These are phyloP conservation scores for Spinibarbus caldwelli DNA, from an alignment of 2,797 vertebrate genomes.

Conservation along the genomic window DNA sequence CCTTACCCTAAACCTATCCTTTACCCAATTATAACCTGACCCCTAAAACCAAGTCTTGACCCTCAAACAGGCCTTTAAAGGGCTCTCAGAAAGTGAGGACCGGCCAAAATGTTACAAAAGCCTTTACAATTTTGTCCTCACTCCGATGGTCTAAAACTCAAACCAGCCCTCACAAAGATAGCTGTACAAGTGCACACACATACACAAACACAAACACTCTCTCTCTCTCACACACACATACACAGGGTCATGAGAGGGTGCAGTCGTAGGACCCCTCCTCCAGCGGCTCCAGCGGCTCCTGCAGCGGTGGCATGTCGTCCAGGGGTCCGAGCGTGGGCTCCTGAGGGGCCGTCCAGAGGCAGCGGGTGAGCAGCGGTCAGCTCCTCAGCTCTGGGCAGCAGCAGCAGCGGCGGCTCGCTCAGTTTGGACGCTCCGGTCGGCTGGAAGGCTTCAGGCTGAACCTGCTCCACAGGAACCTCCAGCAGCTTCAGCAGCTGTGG, in stretches of 20 bases:
- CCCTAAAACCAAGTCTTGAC: no score
- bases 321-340: neutral
- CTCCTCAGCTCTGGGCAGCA: slow-evolving; percentile 79
- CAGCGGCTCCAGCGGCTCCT: slow-evolving; percentile 79
- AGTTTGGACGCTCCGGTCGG: slow-evolving; percentile 81
- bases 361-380: slow-evolving; percentile 66
- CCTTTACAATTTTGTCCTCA: no score
- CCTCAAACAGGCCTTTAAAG: no score
- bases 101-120: no score
- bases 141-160: no score
- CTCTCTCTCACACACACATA: neutral
- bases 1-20: no score
- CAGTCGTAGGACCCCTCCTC: slow-evolving; percentile 93
- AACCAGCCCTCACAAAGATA: no score
- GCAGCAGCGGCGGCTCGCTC: slow-evolving; percentile 70
- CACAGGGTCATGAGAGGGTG: slow-evolving; percentile 84
- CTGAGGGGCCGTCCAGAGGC: slow-evolving; percentile 1
- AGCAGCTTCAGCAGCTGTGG: slow-evolving; percentile 92
- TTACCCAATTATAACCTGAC: no score
- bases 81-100: no score
- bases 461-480: slow-evolving; percentile 83
- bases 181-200: no score
- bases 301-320: slow-evolving; percentile 65
- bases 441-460: slow-evolving; percentile 90
- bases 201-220: no score